A percentile compares a stretch with the other conserved stretches of the same genome.
Conservation (phyloP, 2,888 invertebrate species). For the Scrobipalpa atriplicella region DNA sequence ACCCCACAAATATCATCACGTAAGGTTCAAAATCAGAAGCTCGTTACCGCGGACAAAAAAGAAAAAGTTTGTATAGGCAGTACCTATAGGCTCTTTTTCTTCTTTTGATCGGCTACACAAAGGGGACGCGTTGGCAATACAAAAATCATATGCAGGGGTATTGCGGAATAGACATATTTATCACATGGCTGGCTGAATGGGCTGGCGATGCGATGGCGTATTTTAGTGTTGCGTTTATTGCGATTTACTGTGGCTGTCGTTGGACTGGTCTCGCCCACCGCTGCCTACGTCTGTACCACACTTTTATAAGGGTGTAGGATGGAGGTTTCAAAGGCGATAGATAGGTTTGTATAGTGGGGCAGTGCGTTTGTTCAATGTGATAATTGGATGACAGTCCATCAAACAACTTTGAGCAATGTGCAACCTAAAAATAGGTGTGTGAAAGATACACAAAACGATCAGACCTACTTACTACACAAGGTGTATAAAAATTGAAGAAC, state of each 20-base stretch:
- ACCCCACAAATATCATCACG: constrained; percentile 8
- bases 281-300: constrained; percentile 48
- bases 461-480: no score
- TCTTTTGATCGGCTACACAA: constrained; percentile 13
- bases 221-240: constrained; percentile 61
- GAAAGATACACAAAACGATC: no score
- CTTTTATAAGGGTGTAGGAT: constrained; percentile 36
- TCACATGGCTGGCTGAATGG: constrained; percentile 35
- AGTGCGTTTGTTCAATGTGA: no score
- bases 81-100: constrained; percentile 2
- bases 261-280: constrained; percentile 59
- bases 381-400: no score
- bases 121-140: constrained; percentile 32
- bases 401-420: no score
- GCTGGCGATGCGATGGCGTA: constrained; percentile 34
- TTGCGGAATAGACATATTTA: constrained; percentile 56
- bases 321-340: neutral
- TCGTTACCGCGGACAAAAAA: constrained; percentile 17
- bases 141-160: constrained; percentile 46
- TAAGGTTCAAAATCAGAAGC: constrained; percentile 13
- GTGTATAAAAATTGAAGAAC: no score
- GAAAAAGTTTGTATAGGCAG: constrained; percentile 21
- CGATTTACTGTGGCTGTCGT: constrained; percentile 59
- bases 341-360: no score
- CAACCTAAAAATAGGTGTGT: no score